A percentile compares a stretch with the other conserved stretches of the same genome.
Evolutionary conservation across 2,888 invertebrate genomes (phyloP).

Genomic region (Odontocerum albicorne): DNA sequence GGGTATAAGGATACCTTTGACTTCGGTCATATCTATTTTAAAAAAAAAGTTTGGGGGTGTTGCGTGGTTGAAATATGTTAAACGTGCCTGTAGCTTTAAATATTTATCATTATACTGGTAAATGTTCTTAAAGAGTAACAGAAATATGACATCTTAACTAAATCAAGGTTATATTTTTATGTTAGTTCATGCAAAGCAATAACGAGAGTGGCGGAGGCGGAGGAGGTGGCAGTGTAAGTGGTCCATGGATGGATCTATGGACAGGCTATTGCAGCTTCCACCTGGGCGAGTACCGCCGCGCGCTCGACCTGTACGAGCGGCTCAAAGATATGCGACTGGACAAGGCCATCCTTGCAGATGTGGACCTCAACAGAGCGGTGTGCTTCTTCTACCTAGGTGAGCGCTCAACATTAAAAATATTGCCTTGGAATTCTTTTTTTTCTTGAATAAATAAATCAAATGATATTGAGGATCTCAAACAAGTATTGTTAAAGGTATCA

Average conservation of each 20-base stretch:
- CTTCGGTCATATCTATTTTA: too few species aligned
- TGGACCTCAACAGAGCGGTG: conserved; percentile 83
- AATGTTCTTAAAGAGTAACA: conserved; percentile 7
- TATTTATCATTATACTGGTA: conserved; percentile 15
- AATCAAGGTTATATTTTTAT: too few species aligned
- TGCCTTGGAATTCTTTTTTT: conserved; percentile 6
- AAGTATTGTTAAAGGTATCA: neutral
- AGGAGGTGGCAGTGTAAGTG: neutral
- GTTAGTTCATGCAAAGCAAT: conserved; percentile 56
- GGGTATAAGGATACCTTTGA: too few species aligned
- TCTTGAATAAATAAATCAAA: conserved; percentile 4
- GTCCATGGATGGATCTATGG: conserved; percentile 70
- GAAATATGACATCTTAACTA: too few species aligned
- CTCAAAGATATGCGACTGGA: conserved; percentile 46
- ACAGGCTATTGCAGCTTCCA: conserved; percentile 95
- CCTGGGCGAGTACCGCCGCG: conserved; percentile 87
- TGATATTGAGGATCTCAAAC: conserved; percentile 1
- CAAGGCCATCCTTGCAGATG: conserved; percentile 59
- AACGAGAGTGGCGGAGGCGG: conserved; percentile 38
- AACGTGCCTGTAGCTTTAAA: too few species aligned
- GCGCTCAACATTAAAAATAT: conserved; percentile 44
- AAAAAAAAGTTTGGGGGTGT: too few species aligned
- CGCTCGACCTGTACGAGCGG: conserved; percentile 71
- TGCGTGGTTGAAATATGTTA: too few species aligned
- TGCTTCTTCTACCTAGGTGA: conserved; percentile 92